phyloP scores from a whole-genome alignment of 2,797 vertebrate genomes.

The Chloroceryle inda region DNA sequence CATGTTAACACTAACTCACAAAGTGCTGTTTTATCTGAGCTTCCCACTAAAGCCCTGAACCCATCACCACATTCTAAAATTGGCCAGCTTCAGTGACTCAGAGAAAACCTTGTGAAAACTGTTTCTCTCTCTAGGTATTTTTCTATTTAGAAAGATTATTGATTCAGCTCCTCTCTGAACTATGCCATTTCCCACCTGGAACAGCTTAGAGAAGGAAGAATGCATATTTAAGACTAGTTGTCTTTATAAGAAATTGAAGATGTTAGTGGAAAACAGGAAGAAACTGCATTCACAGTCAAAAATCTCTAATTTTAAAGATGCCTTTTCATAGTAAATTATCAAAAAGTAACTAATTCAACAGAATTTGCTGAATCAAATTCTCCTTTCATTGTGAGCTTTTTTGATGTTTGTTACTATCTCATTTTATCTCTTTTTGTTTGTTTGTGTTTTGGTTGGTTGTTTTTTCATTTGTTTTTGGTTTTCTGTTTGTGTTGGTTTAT shows the following conservation, averaged over 20 bases:
- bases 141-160: conserved; percentile 18
- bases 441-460: not conserved
- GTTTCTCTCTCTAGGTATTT: not conserved
- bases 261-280: not conserved
- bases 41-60: not conserved
- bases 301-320: not conserved
- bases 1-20: not conserved
- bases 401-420: not conserved
- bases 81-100: not conserved
- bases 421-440: not conserved
- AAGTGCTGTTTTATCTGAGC: not conserved
- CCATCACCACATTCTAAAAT: not conserved
- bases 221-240: conserved; percentile 11
- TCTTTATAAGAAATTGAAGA: conserved; percentile 21
- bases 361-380: not conserved
- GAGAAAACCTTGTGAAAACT: not conserved
- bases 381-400: not conserved
- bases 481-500: not conserved
- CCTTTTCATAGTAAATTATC: not conserved
- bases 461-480: too few relatives aligned
- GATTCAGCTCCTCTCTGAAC: not conserved
- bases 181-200: conserved; percentile 14
- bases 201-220: conserved; percentile 15
- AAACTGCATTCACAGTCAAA: not conserved
- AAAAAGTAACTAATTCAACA: not conserved